phyloP scores from a whole-genome alignment of 2,113 vertebrate genomes.

The Myotis lucifugus region DNA sequence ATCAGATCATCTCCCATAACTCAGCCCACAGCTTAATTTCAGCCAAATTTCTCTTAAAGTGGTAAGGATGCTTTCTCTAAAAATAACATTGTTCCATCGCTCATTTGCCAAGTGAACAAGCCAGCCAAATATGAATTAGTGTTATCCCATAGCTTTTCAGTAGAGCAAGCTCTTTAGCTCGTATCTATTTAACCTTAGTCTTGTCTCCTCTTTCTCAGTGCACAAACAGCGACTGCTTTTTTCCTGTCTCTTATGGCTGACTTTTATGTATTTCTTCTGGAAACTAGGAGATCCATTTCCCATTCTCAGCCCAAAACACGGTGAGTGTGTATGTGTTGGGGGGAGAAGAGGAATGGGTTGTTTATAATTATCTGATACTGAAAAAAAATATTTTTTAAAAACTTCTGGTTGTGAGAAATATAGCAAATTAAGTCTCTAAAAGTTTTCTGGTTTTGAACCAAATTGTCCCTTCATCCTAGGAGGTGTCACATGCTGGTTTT shows the following conservation, averaged over 20 bases:
- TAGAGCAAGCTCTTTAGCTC: not conserved
- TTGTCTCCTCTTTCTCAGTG: conserved; percentile 84
- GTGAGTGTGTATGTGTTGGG: conserved; percentile 83
- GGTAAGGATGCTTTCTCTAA: not conserved
- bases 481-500: conserved; percentile 6
- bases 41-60: not conserved
- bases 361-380: conserved; percentile 29
- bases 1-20: not conserved
- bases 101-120: conserved; percentile 16
- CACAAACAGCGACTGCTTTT: conserved; percentile 95
- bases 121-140: not conserved
- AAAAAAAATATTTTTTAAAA: not conserved
- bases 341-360: not conserved
- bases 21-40: not conserved
- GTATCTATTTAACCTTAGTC: not conserved
- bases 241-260: conserved; percentile 95
- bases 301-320: conserved; percentile 98
- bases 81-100: not conserved
- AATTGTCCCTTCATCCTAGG: conserved; percentile 11
- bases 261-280: conserved; percentile 99
- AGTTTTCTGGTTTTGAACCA: conserved; percentile 12
- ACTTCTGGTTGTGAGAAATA: not conserved
- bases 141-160: not conserved
- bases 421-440: conserved; percentile 18
- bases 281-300: conserved; percentile 98